These are phyloP conservation scores for Lepidurus couesii DNA, from an alignment of 1,140 invertebrate genomes.

Conservation along the genomic window DNA sequence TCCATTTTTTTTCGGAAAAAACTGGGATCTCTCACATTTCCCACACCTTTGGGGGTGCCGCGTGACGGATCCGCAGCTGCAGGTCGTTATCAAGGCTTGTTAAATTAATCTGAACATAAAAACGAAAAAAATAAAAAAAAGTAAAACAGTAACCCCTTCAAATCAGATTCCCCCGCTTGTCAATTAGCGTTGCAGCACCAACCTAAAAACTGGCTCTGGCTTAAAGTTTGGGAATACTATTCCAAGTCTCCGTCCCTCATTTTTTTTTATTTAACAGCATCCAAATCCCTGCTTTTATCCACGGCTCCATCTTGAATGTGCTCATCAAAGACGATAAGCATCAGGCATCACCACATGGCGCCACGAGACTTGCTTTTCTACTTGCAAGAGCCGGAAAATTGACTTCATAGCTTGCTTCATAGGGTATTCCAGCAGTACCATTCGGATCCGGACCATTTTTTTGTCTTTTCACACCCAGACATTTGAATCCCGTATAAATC, in stretches of 20 bases:
- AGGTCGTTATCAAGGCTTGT: conserved; percentile 9
- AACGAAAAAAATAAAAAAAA: not conserved
- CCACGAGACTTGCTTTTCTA: no score
- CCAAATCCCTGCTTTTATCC: no score
- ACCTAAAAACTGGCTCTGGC: no score
- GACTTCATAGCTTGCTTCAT: not conserved
- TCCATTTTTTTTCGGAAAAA: not conserved
- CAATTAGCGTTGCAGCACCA: not conserved
- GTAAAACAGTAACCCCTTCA: not conserved
- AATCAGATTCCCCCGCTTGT: not conserved
- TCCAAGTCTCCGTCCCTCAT: no score
- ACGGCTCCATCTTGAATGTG: no score
- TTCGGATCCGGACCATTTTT: not conserved
- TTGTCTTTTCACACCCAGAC: not conserved
- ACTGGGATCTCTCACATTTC: not conserved
- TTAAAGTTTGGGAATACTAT: no score
- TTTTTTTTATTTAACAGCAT: no score
- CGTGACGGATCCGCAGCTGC: conserved; percentile 8
- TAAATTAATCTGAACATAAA: not conserved
- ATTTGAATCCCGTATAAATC: not conserved
- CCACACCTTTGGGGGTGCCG: not conserved
- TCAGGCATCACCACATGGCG: no score
- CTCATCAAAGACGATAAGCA: no score
- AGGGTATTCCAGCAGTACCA: not conserved
- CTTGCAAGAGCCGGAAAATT: not conserved